Base-by-base conservation (phyloP, 92 coral and sea anemone species). In the Micromussa lordhowensis region DNA sequence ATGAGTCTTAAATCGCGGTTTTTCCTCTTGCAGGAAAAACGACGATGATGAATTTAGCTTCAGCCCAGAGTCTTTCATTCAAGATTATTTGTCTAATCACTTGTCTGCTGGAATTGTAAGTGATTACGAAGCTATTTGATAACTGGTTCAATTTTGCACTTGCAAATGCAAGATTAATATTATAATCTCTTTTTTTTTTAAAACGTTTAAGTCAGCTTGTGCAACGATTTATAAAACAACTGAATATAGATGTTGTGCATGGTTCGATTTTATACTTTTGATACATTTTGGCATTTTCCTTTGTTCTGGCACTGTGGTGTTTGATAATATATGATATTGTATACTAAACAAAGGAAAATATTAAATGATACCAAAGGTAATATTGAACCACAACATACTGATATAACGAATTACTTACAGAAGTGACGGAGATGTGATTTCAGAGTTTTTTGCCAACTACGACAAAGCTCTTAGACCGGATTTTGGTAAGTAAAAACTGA, bases 401-500 rank as follows among this genome's bases (percentile, higher is more conserved):
- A 0, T 4, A 59, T 18, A 59, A 21, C 26, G 29, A 22, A 61
- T 32, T 72, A 17, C 26, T 72, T 72, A 5, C 77, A 72, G 77
- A 31, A 7, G 49, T 31, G 26, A 30, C 24, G 59, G 40, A 3
- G 58, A 24, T n/a, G 85, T 82, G 1, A 68, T 82, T 26, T 22
- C 76, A n/a, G 40, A 22, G 58, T 66, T 82, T 18, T 82, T 82
- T 15, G 9, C 70, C 3, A 68, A 26, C 85, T 82, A 82, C 76
- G 55, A 82, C 24, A 66, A 68, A n/a, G 76, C 34, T 22, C 31
- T 82, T 12, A 82, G 85, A 64, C 85, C 85, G 22, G 36, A n/a
- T n/a, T 44, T 36, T 38, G 85, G 85, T 82, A 63, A 35, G 75
- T 66, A 31, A 5, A 35, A 6, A 70, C n/a, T n/a, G n/a, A n/a